Evolutionary conservation across 2,888 invertebrate genomes (phyloP).

Genomic region (Isotomurus palustris): DNA sequence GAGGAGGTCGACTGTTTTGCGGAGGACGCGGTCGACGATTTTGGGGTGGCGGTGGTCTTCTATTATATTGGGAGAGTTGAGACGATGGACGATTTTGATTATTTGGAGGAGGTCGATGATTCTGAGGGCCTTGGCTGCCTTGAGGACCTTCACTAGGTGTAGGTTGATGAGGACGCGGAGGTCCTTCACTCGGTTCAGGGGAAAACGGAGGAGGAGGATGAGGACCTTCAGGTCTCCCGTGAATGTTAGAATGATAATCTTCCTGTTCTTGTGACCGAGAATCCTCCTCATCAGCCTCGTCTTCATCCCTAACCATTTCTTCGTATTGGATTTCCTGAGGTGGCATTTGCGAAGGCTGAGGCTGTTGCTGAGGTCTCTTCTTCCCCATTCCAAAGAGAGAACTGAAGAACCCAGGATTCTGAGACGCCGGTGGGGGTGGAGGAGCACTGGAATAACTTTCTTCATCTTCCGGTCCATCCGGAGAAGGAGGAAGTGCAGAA

Average conservation of each 20-base stretch:
- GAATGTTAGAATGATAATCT: too few relatives aligned
- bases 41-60: not conserved
- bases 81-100: too few relatives aligned
- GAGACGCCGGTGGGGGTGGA: slow-evolving; percentile 9
- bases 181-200: too few relatives aligned
- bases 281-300: not conserved
- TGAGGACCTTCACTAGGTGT: too few relatives aligned
- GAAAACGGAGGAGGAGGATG: too few relatives aligned
- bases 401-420: slow-evolving; percentile 22
- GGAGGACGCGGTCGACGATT: not conserved
- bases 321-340: not conserved
- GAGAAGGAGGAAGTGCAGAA: not conserved
- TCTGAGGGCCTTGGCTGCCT: not conserved
- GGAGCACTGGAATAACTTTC: not conserved
- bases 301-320: not conserved
- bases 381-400: slow-evolving; percentile 22
- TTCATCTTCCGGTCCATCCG: not conserved
- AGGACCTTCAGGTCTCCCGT: too few relatives aligned
- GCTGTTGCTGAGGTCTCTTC: not conserved
- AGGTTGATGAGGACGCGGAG: not conserved
- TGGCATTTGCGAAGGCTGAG: slow-evolving; percentile 1
- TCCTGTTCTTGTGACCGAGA: too few relatives aligned
- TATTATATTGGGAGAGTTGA: too few relatives aligned
- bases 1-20: not conserved
- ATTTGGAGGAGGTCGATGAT: too few relatives aligned